Conservation (phyloP, 2,113 vertebrate genomes). For the Arizona elegans region DNA sequence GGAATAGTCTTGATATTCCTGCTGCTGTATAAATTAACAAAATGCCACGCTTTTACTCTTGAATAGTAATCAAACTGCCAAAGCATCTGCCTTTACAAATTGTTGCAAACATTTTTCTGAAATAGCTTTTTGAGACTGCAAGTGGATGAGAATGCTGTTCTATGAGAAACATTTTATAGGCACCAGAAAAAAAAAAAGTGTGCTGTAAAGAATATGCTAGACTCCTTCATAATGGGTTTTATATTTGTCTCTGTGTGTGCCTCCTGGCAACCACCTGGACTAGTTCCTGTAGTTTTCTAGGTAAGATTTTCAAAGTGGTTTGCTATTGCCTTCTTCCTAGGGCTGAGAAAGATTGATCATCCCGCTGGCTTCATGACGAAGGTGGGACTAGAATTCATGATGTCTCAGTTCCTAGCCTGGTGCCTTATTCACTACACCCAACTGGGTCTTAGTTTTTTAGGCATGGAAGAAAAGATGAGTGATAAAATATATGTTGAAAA, state of each 20-base stretch:
- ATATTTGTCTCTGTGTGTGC: background rate
- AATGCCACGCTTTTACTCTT: background rate
- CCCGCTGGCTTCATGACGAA: background rate
- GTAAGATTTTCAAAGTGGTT: background rate
- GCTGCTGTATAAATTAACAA: background rate
- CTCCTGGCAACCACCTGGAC: background rate
- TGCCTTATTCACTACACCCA: background rate
- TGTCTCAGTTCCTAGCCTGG: background rate
- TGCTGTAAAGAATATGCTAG: background rate
- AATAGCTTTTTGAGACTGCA: background rate
- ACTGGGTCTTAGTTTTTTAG: background rate
- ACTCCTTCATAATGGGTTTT: background rate
- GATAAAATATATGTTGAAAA: background rate
- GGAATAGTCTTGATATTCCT: background rate
- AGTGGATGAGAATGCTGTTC: background rate
- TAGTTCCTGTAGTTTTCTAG: background rate
- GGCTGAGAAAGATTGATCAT: background rate
- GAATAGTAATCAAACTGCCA: background rate
- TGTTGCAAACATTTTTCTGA: background rate
- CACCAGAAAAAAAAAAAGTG: background rate
- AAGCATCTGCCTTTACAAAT: background rate
- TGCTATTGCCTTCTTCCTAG: background rate
- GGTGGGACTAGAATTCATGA: background rate
- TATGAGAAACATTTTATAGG: background rate
- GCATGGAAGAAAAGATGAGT: background rate